Conservation (phyloP, 2,113 vertebrate genomes). For the Alexandromys fortis region DNA sequence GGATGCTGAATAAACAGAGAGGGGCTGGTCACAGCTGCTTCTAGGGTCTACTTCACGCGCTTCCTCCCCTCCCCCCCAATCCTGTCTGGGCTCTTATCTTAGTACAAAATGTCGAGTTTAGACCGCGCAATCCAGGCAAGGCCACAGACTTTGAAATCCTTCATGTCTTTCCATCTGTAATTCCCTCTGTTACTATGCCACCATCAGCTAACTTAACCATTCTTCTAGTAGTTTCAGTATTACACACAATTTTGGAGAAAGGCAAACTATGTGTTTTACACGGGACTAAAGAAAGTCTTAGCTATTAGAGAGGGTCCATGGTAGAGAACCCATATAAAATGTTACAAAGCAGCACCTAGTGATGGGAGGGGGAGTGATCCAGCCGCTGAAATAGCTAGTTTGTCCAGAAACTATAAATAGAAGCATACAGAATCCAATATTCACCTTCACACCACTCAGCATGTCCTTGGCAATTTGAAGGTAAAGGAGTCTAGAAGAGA, state of each 20-base stretch:
- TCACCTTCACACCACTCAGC: neutral
- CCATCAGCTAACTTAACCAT: neutral
- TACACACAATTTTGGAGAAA: conserved; percentile 24
- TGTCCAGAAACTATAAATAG: neutral
- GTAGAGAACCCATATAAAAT: neutral
- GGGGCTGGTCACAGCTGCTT: neutral
- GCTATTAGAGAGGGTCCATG: neutral
- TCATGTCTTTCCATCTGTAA: neutral
- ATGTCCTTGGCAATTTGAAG: conserved; percentile 1
- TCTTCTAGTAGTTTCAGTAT: neutral
- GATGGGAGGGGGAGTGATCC: neutral
- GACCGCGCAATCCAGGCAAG: conserved; percentile 27
- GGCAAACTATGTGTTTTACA: neutral
- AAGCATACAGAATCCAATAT: neutral
- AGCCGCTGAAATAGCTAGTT: neutral
- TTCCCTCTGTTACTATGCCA: neutral
- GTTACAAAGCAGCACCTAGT: neutral
- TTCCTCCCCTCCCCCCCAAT: neutral
- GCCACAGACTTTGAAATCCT: neutral
- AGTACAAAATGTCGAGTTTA: conserved; percentile 38
- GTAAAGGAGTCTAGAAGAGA: neutral
- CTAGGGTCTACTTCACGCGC: neutral
- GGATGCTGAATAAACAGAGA: conserved; percentile 12
- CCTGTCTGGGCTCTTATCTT: conserved; percentile 32
- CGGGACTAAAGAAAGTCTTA: neutral